Evolutionary conservation across 2,113 vertebrate species (phyloP), one percentile per base, ranked within the genome.

Genomic region (Dendropsophus ebraccatus): DNA sequence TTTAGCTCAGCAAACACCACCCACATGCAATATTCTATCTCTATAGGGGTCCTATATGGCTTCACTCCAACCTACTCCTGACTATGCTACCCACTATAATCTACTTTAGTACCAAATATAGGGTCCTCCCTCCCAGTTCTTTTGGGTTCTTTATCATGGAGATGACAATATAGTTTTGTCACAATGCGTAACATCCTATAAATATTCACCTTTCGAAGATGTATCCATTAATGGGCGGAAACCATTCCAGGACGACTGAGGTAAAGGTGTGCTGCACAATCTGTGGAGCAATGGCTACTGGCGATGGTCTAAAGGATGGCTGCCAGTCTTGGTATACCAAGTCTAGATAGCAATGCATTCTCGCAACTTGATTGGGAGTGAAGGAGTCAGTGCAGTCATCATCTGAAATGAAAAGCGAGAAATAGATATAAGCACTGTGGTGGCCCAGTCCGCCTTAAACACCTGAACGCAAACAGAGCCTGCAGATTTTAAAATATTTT

Each of bases 261-360:
- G 92, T 89, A 5, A 91, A 80, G 4, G 92, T 93, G 87, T 97
- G 97, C 89, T 96, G 93, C 75, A 99, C 95, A 0, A 98, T 95
- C 93, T 96, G 96, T 1, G 97, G 98, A 0, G 96, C 91, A 12
- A 99, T 96, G 0, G 97, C 94, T 0, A 99, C 88, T 0, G 96
- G 97, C 16, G 96, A 95, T 0, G 97, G 96, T 89, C 96, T 97
- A 90, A 94, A 95, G 49, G 86, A 87, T 0, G 95, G 95, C 90
- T 98, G 97, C 98, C 98, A 99, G 87, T 94, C 94, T 91, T 98
- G 97, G 90, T 99, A 99, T 74, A 98, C 94, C 0, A 99, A 95
- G 89, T 99, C 98, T 94, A 99, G 89, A 93, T 99, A 99, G 90
- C 98, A 99, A 90, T 99, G 98, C 98, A 99, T 99, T 89, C 98